Conservation (phyloP, 2,113 vertebrate species). For the Dasypus novemcinctus region DNA sequence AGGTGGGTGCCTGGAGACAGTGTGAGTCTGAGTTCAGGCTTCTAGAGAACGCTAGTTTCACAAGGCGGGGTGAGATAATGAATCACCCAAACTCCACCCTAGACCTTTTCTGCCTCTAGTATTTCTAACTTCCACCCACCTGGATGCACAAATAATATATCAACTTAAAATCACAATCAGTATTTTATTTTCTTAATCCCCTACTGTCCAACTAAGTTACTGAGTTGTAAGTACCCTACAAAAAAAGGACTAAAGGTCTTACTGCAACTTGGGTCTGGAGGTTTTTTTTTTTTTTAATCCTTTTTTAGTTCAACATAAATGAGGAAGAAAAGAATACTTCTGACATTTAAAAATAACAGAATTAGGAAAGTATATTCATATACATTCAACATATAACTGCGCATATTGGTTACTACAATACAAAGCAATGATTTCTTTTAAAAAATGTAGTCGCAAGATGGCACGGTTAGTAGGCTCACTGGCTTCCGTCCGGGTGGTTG, state of each 20-base stretch:
- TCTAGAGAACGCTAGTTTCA: neutral
- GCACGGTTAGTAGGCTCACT: slow-evolving; percentile 76
- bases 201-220: slow-evolving; percentile 79
- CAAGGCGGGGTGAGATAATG: neutral
- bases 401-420: slow-evolving; percentile 84
- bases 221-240: slow-evolving; percentile 81
- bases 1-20: neutral
- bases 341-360: slow-evolving; percentile 87
- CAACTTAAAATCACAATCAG: slow-evolving; percentile 70
- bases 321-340: slow-evolving; percentile 84
- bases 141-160: slow-evolving; percentile 49
- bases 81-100: neutral
- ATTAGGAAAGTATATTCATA: slow-evolving; percentile 86
- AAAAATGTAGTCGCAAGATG: slow-evolving; percentile 79
- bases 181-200: slow-evolving; percentile 84
- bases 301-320: slow-evolving; percentile 84
- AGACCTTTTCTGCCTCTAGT: rapidly evolving
- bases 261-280: slow-evolving; percentile 69
- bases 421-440: slow-evolving; percentile 83
- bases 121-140: neutral
- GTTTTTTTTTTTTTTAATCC: slow-evolving; percentile 62
- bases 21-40: neutral
- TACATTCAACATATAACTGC: slow-evolving; percentile 88
- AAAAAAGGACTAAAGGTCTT: slow-evolving; percentile 78
- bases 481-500: slow-evolving; percentile 37